Evolutionary conservation across 2,888 invertebrate species (phyloP), one percentile per base, ranked within the genome.

Genomic region (Dynastes maya): DNA sequence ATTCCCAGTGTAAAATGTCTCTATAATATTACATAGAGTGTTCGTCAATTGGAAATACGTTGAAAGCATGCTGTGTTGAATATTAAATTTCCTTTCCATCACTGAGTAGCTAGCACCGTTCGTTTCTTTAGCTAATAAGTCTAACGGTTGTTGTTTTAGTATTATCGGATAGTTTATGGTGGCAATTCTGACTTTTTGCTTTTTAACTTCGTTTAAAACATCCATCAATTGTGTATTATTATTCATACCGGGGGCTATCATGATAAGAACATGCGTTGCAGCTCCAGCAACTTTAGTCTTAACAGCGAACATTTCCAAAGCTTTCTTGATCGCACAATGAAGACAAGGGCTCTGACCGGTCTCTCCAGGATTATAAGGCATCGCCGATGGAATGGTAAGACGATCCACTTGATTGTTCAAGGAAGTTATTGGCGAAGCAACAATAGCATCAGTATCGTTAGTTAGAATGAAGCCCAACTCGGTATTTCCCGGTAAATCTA

Each of bases 91-190:
- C 76, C 89, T 87, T 83, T 92, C 92, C 32, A 88, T 87, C 1
- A 92, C 89, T 0, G 91, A 90, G 82, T 90, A 91, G 8, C 90
- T 87, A 11, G 85, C 85, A 27, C 90, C 91, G 65, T 85, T 87
- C 0, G 90, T 91, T 72, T 87, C 86, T 55, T 87, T 84, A 0
- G 91, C 90, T 55, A 92, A 83, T 40, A 86, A 84, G 81, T 91
- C 90, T 16, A 92, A 85, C 2, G 90, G 88, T 61, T 87, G 85
- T 1, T 87, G 84, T 68, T 90, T 83, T 0, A 88, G 85, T 22
- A 90, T 85, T n/a, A 87, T 86, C 0, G 92, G 91, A 84, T 91
- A 92, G 81, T 91, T 91, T 67, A 92, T 89, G 0, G 91, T 90
- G 0, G 90, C 90, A 22, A 92, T 88, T 79, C 89, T 88, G 3